phyloP scores from a whole-genome alignment of 2,113 vertebrate species.

The Hippopotamus amphibius region DNA sequence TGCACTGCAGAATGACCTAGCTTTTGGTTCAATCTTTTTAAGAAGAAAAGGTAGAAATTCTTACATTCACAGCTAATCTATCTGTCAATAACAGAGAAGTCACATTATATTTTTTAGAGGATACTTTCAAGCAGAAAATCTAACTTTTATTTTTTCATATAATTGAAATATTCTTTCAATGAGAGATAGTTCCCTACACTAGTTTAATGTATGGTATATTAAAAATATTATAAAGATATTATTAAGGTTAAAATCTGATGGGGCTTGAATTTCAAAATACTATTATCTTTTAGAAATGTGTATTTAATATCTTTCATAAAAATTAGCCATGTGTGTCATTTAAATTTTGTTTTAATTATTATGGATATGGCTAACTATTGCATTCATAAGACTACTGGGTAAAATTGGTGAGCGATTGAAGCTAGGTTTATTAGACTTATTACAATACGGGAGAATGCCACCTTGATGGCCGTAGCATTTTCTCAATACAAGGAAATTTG shows the following conservation, averaged over 20 bases:
- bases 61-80: constrained; percentile 39
- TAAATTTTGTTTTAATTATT: background rate
- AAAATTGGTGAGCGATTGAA: background rate
- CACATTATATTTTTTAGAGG: background rate
- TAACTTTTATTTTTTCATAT: background rate
- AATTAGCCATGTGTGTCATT: background rate
- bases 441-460: background rate
- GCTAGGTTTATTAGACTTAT: background rate
- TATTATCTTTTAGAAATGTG: background rate
- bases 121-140: background rate
- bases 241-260: background rate
- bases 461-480: background rate
- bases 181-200: background rate
- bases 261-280: constrained; percentile 23
- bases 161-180: background rate
- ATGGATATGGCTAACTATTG: background rate
- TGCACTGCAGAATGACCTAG: background rate
- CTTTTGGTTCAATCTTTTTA: constrained; percentile 6
- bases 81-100: constrained; percentile 54
- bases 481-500: background rate
- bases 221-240: background rate
- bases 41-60: constrained; percentile 59
- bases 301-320: background rate
- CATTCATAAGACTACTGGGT: background rate
- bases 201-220: background rate